A percentile compares a stretch with the other conserved stretches of the same genome.
Evolutionary conservation across 2,113 vertebrate species (phyloP).

Genomic region (Fregetta grallaria): DNA sequence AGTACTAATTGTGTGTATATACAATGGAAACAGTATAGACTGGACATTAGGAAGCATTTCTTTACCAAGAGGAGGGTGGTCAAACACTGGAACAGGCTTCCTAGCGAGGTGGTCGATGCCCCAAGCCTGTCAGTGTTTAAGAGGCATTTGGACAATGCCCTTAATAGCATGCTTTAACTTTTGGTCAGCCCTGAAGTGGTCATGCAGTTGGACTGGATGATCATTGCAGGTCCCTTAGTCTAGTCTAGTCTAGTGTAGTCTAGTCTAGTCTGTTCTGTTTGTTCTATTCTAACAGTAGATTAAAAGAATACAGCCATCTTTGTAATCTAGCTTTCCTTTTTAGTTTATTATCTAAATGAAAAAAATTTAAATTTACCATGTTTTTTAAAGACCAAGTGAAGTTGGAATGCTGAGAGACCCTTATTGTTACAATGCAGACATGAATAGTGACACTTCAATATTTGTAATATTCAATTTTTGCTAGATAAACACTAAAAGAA

Average conservation of each 20-base stretch:
- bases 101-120: not conserved
- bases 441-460: not conserved
- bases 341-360: not conserved
- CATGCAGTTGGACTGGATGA: not conserved
- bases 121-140: not conserved
- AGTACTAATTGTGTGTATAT: not conserved
- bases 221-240: not conserved
- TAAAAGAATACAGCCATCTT: not conserved
- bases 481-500: conserved; percentile 42
- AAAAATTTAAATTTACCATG: not conserved
- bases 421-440: not conserved
- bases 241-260: not conserved
- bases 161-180: not conserved
- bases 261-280: not conserved
- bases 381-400: not conserved
- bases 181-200: not conserved
- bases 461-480: conserved; percentile 55
- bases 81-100: not conserved
- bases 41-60: not conserved
- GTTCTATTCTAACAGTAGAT: not conserved
- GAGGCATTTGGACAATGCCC: not conserved
- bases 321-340: not conserved
- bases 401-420: not conserved
- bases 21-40: not conserved
- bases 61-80: not conserved